Percentiles rank a stretch among this genome's conserved stretches.
Evolutionary conservation across 2,888 invertebrate genomes (phyloP).

Genomic region (Chymomyza amoena): DNA sequence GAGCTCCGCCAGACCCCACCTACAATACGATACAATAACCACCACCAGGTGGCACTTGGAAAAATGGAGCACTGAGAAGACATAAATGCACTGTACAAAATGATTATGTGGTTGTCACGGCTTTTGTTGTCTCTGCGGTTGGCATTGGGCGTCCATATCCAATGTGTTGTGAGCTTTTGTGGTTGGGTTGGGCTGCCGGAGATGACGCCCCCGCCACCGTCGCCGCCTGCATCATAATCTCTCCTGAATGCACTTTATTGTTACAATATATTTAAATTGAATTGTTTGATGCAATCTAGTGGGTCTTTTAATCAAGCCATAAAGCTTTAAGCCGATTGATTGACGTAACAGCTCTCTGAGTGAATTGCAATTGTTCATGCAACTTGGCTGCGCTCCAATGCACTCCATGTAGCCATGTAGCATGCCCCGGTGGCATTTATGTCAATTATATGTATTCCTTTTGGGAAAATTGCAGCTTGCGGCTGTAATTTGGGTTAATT

Average conservation of each 20-base stretch:
- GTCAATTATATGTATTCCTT: slow-evolving; percentile 25
- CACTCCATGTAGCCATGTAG: neutral
- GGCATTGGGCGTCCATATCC: slow-evolving; percentile 22
- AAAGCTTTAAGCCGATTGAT: slow-evolving; percentile 17
- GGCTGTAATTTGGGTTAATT: slow-evolving; percentile 25
- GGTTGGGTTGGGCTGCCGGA: neutral
- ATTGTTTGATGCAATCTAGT: slow-evolving; percentile 6
- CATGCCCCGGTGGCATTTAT: neutral
- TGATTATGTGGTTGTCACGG: slow-evolving; percentile 10
- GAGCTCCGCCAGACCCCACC: too few species aligned
- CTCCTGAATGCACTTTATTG: neutral
- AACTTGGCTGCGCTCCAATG: slow-evolving; percentile 25
- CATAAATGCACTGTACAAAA: slow-evolving; percentile 18
- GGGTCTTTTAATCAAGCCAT: slow-evolving; percentile 22
- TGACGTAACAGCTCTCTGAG: neutral
- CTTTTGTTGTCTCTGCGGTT: neutral
- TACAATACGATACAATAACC: too few species aligned
- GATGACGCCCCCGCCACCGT: neutral
- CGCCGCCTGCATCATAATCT: neutral
- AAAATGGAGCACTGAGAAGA: neutral
- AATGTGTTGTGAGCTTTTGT: slow-evolving; percentile 13
- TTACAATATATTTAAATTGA: neutral
- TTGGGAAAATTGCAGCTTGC: slow-evolving; percentile 24
- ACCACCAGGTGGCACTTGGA: neutral
- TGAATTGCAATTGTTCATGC: slow-evolving; percentile 17